Percentiles rank a stretch among this genome's conserved stretches.
These are phyloP conservation scores for Andrena haemorrhoa DNA, from an alignment of 2,888 invertebrate genomes.

Conservation along the genomic window DNA sequence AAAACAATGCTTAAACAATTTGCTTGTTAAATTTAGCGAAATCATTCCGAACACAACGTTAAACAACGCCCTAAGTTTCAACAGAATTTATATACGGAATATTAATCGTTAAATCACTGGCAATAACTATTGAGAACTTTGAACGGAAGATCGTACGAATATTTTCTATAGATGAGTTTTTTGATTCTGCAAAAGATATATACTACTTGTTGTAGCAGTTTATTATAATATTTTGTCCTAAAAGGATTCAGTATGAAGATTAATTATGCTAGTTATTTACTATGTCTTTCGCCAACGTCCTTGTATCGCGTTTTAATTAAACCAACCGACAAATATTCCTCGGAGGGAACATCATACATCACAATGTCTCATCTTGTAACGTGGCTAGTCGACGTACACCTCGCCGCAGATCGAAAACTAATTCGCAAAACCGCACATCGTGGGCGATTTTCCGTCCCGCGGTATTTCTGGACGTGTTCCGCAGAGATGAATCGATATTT, in stretches of 20 bases:
- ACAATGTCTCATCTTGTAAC: constrained; percentile 18
- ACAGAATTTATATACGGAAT: background rate
- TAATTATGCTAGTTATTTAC: background rate
- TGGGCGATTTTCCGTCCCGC: background rate
- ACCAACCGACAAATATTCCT: constrained; percentile 1
- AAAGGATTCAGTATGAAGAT: background rate
- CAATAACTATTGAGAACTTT: too few relatives aligned
- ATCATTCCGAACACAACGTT: background rate
- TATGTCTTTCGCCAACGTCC: background rate
- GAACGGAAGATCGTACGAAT: too few relatives aligned
- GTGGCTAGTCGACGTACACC: constrained; percentile 12
- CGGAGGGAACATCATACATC: background rate
- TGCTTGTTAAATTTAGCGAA: background rate
- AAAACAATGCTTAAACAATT: constrained; percentile 22
- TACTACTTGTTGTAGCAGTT: too few relatives aligned
- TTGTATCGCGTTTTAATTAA: background rate
- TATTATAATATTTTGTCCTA: too few relatives aligned
- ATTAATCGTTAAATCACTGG: background rate
- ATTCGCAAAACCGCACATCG: constrained; percentile 5
- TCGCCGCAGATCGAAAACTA: constrained; percentile 7
- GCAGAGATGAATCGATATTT: constrained; percentile 7
- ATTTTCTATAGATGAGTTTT: too few relatives aligned
- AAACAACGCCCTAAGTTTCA: too few relatives aligned
- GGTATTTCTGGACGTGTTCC: background rate
- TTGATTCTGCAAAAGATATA: too few relatives aligned